A percentile compares a stretch with the other conserved stretches of the same genome.
Evolutionary conservation across 2,113 vertebrate genomes (phyloP).

Genomic region (Alaudala cheleensis): DNA sequence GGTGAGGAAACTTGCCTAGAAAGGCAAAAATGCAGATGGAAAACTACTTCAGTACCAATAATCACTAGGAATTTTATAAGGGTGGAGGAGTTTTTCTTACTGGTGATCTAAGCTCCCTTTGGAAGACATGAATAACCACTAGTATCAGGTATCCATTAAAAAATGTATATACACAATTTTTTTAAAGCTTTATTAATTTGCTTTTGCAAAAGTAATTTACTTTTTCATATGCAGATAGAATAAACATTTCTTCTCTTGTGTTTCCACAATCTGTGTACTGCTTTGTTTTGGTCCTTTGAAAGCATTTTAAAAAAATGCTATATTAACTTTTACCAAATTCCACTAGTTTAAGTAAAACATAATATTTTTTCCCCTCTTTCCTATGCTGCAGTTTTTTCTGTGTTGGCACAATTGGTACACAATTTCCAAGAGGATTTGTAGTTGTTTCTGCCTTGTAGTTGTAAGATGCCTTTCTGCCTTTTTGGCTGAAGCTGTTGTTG

Average conservation of each 20-base stretch:
- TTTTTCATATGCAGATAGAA: background rate
- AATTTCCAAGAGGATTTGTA: background rate
- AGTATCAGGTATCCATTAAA: background rate
- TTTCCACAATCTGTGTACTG: background rate
- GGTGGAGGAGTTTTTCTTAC: background rate
- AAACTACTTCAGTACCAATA: background rate
- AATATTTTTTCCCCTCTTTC: rapidly evolving
- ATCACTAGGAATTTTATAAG: background rate
- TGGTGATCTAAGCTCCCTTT: background rate
- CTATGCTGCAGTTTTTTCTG: background rate
- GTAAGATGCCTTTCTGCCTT: background rate
- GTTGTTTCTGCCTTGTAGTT: background rate
- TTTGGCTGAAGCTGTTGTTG: background rate
- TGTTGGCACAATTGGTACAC: background rate
- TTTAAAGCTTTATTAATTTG: background rate
- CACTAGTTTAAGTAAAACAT: background rate
- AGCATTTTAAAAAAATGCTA: background rate
- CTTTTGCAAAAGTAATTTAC: background rate
- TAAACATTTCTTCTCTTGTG: background rate
- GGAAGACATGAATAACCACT: background rate
- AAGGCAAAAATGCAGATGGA: background rate
- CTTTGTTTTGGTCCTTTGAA: background rate
- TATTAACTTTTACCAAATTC: background rate
- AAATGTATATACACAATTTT: background rate
- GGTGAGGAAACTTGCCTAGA: background rate